Evolutionary conservation across 2,113 vertebrate species (phyloP).

Genomic region (Amphiprion percula): DNA sequence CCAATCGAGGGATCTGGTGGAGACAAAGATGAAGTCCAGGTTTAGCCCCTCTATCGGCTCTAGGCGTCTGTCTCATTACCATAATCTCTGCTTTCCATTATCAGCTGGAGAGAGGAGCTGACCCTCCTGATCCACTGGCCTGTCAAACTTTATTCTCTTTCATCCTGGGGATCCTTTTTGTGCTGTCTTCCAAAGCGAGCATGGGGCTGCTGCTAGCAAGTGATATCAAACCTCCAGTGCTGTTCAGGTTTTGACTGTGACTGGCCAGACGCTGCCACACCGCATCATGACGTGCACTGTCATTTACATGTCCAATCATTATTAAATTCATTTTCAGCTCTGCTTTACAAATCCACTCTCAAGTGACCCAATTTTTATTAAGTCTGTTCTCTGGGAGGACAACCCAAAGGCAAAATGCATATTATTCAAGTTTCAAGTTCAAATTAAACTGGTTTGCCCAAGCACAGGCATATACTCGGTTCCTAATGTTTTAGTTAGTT

Average conservation of each 20-base stretch:
- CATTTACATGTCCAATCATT: slow-evolving; percentile 40
- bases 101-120: slow-evolving; percentile 69
- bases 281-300: slow-evolving; percentile 29
- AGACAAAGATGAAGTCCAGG: slow-evolving; percentile 83
- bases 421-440: no score
- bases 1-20: slow-evolving; percentile 75
- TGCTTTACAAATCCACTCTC: slow-evolving; percentile 29
- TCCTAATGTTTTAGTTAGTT: no score
- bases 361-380: slow-evolving; percentile 33
- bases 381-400: neutral
- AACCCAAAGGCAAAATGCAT: no score
- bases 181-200: slow-evolving; percentile 43
- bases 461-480: no score
- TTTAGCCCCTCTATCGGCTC: slow-evolving; percentile 76
- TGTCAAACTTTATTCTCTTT: slow-evolving; percentile 81
- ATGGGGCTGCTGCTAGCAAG: slow-evolving; percentile 52
- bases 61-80: slow-evolving; percentile 81
- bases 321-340: slow-evolving; percentile 10
- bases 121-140: slow-evolving; percentile 68
- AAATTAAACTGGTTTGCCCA: no score
- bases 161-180: slow-evolving; percentile 57
- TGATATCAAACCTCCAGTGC: slow-evolving; percentile 47
- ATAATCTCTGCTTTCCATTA: slow-evolving; percentile 84
- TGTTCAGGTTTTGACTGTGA: slow-evolving; percentile 57
- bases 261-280: slow-evolving; percentile 34